Percentiles rank a stretch among this genome's conserved stretches.
Evolutionary conservation across 2,888 invertebrate genomes (phyloP).

Genomic region (Fabriciana adippe): DNA sequence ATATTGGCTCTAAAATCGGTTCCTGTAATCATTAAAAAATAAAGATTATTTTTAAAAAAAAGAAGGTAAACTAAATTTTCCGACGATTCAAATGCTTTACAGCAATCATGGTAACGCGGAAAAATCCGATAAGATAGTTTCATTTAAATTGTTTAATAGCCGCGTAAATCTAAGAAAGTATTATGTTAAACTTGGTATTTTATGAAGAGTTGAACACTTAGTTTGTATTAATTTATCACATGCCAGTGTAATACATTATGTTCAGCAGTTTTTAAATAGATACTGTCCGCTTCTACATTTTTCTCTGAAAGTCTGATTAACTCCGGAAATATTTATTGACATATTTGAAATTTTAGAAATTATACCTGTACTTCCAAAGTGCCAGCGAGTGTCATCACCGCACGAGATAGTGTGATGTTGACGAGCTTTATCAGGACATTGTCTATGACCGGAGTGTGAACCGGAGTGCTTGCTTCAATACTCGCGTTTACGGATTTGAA

Average conservation of each 20-base stretch:
- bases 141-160: too few species aligned
- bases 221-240: too few species aligned
- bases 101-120: too few species aligned
- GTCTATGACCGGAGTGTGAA: conserved; percentile 83
- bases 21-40: conserved; percentile 67
- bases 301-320: background rate
- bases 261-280: too few species aligned
- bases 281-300: too few species aligned
- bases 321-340: background rate
- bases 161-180: too few species aligned
- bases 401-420: conserved; percentile 85
- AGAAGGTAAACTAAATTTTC: background rate
- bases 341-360: background rate
- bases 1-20: conserved; percentile 88
- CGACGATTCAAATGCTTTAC: background rate
- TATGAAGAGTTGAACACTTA: too few species aligned
- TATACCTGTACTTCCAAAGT: conserved; percentile 87
- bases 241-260: too few species aligned
- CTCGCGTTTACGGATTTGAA: conserved; percentile 82
- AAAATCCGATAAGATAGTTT: too few species aligned
- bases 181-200: too few species aligned
- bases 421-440: conserved; percentile 87
- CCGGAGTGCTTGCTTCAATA: conserved; percentile 60
- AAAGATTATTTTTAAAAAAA: background rate
- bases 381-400: conserved; percentile 88